A percentile compares a stretch with the other conserved stretches of the same genome.
Evolutionary conservation across 2,113 vertebrate species (phyloP).

Genomic region (Progne subis): DNA sequence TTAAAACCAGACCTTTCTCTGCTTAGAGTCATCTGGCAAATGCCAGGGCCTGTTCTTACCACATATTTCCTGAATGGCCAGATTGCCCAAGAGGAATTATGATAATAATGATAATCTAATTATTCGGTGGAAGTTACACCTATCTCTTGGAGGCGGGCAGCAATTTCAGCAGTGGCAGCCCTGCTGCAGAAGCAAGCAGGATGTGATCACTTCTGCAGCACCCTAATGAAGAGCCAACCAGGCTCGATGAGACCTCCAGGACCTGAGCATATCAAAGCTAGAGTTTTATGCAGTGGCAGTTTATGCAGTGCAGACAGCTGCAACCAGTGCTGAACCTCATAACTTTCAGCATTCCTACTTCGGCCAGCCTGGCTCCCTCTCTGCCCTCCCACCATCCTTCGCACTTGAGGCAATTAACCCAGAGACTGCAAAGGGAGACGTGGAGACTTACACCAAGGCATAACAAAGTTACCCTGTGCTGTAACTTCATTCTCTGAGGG

Average conservation of each 20-base stretch:
- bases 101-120: neutral
- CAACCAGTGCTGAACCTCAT: neutral
- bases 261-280: neutral
- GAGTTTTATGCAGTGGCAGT: neutral
- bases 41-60: neutral
- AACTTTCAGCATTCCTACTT: neutral
- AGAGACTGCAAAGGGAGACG: neutral
- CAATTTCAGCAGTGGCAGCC: neutral
- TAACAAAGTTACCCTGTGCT: neutral
- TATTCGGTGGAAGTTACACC: neutral
- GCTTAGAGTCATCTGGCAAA: neutral
- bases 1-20: neutral
- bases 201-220: rapidly evolving
- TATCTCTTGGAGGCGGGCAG: neutral
- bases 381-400: neutral
- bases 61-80: neutral
- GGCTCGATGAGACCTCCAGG: neutral
- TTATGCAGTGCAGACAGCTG: no score
- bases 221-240: neutral
- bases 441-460: neutral
- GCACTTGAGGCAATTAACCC: neutral
- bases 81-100: rapidly evolving
- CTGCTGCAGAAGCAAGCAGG: neutral
- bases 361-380: neutral
- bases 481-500: neutral